Evolutionary conservation across 2,113 vertebrate species (phyloP), one percentile per base, ranked within the genome.

Genomic region (Lepus europaeus): DNA sequence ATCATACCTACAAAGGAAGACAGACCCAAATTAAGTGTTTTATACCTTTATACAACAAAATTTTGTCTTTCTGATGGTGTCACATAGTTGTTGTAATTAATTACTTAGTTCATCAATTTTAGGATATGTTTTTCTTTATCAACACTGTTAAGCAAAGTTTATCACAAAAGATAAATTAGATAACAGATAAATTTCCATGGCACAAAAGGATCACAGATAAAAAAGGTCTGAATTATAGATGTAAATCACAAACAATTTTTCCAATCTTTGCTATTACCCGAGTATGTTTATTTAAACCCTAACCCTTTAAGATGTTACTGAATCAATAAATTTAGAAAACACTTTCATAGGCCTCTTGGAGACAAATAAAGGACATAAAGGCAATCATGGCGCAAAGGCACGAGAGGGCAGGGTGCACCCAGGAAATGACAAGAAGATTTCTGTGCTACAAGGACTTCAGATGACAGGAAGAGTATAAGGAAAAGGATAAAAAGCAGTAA

Each of bases 1-100:
- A 99, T 99, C 99, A 99, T 99, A 98, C 99, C 99, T 99, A 96
- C 5, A 96, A 25, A 96, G 95, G 80, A 88, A 90, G 97, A 95
- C 87, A 97, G 16, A 68, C 7, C 9, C 81, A 39, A 7, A n/a
- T 72, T 68, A 78, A 79, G 27, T 56, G 80, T 72, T 31, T 56
- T 53, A 53, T 12, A 69, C 11, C 23, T 89, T 84, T 63, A 74
- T n/a, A 92, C 10, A 93, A 89, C 9, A 70, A 87, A 33, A 63
- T 45, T 87, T 53, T 51, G 9, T 89, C 61, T 83, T 51, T 73
- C 36, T 72, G 85, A 39, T 82, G 9, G 27, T 68, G 16, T 83
- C 63, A 95, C 3, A 45, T 33, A 80, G 17, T 17, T 83, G 39
- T 25, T 80, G 8, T n/a, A 77, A 86, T 72, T 88, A 27, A 90